Percentiles rank a stretch among this genome's conserved stretches.
phyloP scores from a whole-genome alignment of 2,113 vertebrate genomes.

The Okapia johnstoni region DNA sequence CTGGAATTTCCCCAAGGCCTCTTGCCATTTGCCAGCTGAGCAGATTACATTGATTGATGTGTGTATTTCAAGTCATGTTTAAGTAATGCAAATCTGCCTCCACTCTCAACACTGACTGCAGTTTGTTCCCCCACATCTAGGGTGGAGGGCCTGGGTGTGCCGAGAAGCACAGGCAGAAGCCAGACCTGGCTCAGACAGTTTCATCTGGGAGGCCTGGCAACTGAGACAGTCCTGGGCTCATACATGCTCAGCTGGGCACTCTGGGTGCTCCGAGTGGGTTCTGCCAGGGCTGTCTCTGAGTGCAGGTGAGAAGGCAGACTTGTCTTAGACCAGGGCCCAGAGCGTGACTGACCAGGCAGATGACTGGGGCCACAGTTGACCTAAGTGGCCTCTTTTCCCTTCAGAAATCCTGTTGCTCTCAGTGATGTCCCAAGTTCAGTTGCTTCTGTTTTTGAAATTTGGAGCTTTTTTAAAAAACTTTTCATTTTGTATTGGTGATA shows the following conservation, averaged over 20 bases:
- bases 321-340: background rate
- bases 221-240: background rate
- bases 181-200: background rate
- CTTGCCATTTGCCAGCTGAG: constrained; percentile 10
- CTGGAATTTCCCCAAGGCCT: constrained; percentile 36
- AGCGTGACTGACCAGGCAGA: background rate
- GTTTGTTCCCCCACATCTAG: background rate
- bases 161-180: background rate
- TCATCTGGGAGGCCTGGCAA: background rate
- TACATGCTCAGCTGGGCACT: rapidly evolving
- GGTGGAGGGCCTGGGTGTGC: background rate
- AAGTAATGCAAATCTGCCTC: background rate
- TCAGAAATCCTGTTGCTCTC: background rate
- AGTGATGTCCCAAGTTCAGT: background rate
- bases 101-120: background rate
- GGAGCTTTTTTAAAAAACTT: background rate
- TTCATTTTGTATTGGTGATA: background rate
- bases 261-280: background rate
- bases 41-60: constrained; percentile 24
- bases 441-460: background rate
- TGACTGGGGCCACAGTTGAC: background rate
- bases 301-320: background rate
- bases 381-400: background rate
- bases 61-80: constrained; percentile 19
- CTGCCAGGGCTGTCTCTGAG: background rate